Conservation (phyloP, 2,888 invertebrate genomes). For the Beris chalybata region DNA sequence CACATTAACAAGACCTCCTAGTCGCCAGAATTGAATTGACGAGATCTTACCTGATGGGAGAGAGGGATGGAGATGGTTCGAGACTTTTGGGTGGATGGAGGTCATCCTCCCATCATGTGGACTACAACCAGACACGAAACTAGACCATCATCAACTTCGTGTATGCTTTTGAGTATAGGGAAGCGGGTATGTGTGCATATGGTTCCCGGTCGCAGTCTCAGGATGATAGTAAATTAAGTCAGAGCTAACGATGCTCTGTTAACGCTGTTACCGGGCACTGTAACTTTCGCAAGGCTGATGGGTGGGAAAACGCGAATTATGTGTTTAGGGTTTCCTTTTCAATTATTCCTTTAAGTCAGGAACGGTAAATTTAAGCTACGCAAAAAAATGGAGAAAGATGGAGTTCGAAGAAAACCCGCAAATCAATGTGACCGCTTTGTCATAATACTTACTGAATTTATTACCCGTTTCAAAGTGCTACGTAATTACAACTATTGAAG, state of each 20-base stretch:
- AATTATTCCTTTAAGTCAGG: too few species aligned
- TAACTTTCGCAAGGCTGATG: slow-evolving; percentile 1
- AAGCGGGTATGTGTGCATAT: background rate
- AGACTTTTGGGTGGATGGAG: background rate
- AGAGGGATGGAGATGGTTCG: background rate
- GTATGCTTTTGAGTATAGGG: too few species aligned
- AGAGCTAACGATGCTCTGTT: slow-evolving; percentile 6
- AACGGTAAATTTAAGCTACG: too few species aligned
- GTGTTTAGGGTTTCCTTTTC: slow-evolving; percentile 5
- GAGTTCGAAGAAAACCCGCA: too few species aligned
- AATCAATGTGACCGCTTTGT: too few species aligned
- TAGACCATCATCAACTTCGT: background rate
- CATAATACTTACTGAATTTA: too few species aligned
- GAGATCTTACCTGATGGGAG: background rate
- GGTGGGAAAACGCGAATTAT: slow-evolving; percentile 10
- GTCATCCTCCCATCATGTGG: background rate
- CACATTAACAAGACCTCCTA: background rate
- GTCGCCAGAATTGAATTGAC: background rate
- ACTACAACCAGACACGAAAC: background rate
- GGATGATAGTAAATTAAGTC: slow-evolving; percentile 8
- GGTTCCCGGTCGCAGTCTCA: background rate
- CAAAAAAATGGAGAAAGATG: too few species aligned
- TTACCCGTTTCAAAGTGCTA: too few species aligned
- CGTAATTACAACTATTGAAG: too few species aligned
- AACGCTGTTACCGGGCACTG: background rate